Conservation (phyloP, 64 coral and sea anemone species). For the Dendronephthya gigantea region DNA sequence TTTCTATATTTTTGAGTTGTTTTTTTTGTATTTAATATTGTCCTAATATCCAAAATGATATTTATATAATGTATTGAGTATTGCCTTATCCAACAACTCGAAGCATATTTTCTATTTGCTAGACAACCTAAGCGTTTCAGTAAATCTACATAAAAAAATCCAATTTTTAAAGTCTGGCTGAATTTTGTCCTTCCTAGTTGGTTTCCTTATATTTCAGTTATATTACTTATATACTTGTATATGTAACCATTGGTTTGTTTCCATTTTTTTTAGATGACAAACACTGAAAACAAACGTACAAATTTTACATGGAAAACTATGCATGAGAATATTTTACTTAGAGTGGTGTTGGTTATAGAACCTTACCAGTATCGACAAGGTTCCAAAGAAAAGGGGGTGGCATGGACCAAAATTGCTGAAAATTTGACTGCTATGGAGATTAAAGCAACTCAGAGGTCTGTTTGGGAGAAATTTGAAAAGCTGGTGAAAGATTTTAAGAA, state of each 20-base stretch:
- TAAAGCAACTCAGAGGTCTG: conserved; percentile 29
- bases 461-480: conserved; percentile 49
- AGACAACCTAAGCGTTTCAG: no score
- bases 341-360: conserved; percentile 17
- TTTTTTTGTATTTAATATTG: no score
- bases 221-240: not conserved
- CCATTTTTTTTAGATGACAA: not conserved
- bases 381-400: conserved; percentile 24
- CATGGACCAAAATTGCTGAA: conserved; percentile 30
- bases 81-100: no score
- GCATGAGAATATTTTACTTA: conserved; percentile 1
- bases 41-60: no score
- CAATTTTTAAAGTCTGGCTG: no score
- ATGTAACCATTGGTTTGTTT: not conserved
- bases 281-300: not conserved
- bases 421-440: not conserved
- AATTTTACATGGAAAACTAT: conserved; percentile 5
- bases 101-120: no score
- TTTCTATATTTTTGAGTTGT: no score
- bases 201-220: not conserved
- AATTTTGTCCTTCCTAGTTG: no score
- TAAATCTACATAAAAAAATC: no score
- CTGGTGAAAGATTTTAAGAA: conserved; percentile 24
- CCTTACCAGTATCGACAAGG: conserved; percentile 16
- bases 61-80: no score